Evolutionary conservation across 1,140 invertebrate species (phyloP), one percentile per base, ranked within the genome.

Genomic region (Brachionus paranguensis): DNA sequence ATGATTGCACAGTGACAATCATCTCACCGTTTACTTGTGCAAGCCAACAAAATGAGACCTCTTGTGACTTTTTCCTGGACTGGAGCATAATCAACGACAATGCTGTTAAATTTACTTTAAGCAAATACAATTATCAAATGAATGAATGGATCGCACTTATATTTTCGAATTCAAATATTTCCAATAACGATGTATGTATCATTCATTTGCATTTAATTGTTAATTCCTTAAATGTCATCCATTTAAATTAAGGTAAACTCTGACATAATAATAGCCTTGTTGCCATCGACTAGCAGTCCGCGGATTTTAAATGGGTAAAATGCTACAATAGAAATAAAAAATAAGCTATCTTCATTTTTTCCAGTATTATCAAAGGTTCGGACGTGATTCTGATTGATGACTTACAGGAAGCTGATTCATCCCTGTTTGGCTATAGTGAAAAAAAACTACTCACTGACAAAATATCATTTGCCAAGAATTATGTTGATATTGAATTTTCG

Each of bases 111-210:
- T 81, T 81, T 81, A 43, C 78, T 33, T 37, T 81, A n/a, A 81
- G 33, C 29, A 81, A 81, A 20, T 81, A 81, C 29, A 81, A 81
- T 24, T 81, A 64, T n/a, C 33, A 41, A 60, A 64, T 33, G 20
- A 60, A 81, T 81, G 20, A 81, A 81, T 81, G 78, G 78, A 45
- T 81, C 14, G 78, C 78, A 3, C 14, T 81, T 17, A 81, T 81
- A n/a, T 81, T 81, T 27, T 76, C 72, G 2, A 53, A 47, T 64
- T 64, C 64, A 12, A 81, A 81, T 43, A 81, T 45, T n/a, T 64
- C 78, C 53, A 81, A 68, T 20, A 37, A 27, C 29, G 53, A 81
- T 14, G 64, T 81, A 68, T 43, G 12, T 33, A 55, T 5, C 14
- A 55, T 55, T 24, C 24, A 24, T 24, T 24, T 24, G 14, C 20